These are phyloP conservation scores for Nebria ingens DNA, from an alignment of 1,140 invertebrate species.

Conservation along the genomic window DNA sequence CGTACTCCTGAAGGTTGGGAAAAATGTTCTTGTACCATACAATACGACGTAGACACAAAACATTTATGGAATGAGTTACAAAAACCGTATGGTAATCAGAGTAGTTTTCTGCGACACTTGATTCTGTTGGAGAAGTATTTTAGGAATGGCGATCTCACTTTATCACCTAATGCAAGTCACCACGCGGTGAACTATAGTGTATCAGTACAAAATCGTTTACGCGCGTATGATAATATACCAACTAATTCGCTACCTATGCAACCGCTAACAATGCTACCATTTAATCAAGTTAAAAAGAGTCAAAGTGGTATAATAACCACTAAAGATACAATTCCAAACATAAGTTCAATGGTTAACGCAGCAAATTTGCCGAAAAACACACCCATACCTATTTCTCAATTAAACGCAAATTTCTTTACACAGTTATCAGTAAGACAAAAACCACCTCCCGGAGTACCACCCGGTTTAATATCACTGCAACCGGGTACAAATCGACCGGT, in stretches of 20 bases:
- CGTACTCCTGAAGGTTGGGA: slow-evolving; percentile 69
- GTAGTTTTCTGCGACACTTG: slow-evolving; percentile 68
- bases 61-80: slow-evolving; percentile 68
- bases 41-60: slow-evolving; percentile 72
- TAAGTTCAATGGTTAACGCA: slow-evolving; percentile 15
- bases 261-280: slow-evolving; percentile 27
- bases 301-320: slow-evolving; percentile 22
- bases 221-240: slow-evolving; percentile 56
- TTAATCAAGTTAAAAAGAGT: slow-evolving; percentile 24
- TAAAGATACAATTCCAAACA: slow-evolving; percentile 11
- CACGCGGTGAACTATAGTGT: slow-evolving; percentile 66
- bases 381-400: neutral
- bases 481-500: slow-evolving; percentile 28
- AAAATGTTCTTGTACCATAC: slow-evolving; percentile 62
- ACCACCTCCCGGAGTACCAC: slow-evolving; percentile 21
- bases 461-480: slow-evolving; percentile 30
- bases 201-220: slow-evolving; percentile 64
- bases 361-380: slow-evolving; percentile 19
- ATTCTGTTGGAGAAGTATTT: slow-evolving; percentile 74
- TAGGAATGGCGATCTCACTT: slow-evolving; percentile 57
- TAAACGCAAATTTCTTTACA: neutral
- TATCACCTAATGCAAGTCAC: slow-evolving; percentile 58
- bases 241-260: slow-evolving; percentile 27
- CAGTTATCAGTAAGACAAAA: slow-evolving; percentile 18
- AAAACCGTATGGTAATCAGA: slow-evolving; percentile 74